Base-by-base conservation (phyloP, 1,140 invertebrate genomes). In the Neocloeon triangulifer region DNA sequence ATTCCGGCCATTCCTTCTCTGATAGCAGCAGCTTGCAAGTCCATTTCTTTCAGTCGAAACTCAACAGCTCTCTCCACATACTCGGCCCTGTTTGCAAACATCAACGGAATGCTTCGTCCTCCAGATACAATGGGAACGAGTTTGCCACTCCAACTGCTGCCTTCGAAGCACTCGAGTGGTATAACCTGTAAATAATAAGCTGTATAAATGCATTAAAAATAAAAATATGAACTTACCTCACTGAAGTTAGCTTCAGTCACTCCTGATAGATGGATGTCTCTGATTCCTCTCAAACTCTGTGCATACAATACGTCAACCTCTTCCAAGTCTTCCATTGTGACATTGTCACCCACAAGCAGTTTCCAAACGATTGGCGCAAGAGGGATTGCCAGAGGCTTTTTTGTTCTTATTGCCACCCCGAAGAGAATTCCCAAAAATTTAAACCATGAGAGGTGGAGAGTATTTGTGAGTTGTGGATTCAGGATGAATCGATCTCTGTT, bases 301-400 rank as follows among this genome's bases (percentile, higher is more conserved):
- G 65, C 58, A 46, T 69, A 70, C 34, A 68, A 51, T 25, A 55
- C 52, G 43, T 73, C 69, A 16, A 64, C 63, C 44, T 73, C 69
- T 49, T 71, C 66, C 20, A 73, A 45, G 43, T 73, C 69, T 32
- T 66, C 59, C n/a, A 60, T 52, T 16, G 52, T 54, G 0, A 66
- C 55, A 1, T 58, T 51, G 44, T 70, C 66, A 15, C 62, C 64
- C 19, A 66, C 62, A 9, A 73, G 43, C 15, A 68, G 48, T 45
- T 72, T 72, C 69, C 69, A 73, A 12, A 73, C 62, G 26, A 66
- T 47, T 1, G 67, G 63, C 4, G 69, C 68, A 16, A 73, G 46
- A 17, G 67, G 64, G 18, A 73, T 48, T 20, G 69, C 64, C 13
- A 67, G 44, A 7, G 64, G 64, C 46, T 66, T 66, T 34, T 61